Base-by-base conservation (phyloP, 1,140 invertebrate species). In the Aradophagus sp. region DNA sequence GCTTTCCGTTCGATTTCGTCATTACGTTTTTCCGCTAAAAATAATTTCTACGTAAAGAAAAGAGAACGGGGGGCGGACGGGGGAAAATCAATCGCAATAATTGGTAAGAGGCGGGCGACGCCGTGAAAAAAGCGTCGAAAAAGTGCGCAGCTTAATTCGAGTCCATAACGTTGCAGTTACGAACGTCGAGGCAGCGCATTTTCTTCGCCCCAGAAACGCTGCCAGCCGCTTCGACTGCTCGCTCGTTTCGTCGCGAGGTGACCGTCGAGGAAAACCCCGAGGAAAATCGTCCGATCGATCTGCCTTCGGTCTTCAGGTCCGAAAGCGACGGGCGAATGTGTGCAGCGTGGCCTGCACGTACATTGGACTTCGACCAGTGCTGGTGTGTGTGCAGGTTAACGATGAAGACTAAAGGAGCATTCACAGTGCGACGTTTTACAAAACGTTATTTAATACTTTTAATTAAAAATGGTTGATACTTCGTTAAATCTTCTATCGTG, bases 251-350 rank as follows among this genome's bases (percentile, higher is more conserved):
- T 71, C 73, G 73, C 68, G 68, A 76, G 80, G 78, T 82, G 81
- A 80, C 78, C 81, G 77, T 77, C 75, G 78, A 78, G 79, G 83
- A 83, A 84, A 84, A 84, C 76, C 81, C 78, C 77, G 82, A 82
- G 84, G 83, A 85, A 86, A 86, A 86, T 84, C 80, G 78, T 76
- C 77, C 83, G 83, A 86, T 85, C 83, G 84, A 85, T 85, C 82
- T 85, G 77, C 78, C 79, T 81, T 84, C 81, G 79, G 80, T 83
- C 80, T 81, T 81, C 80, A 80, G 77, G 80, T 81, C 78, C 81
- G 80, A 81, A 80, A 81, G 76, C 67, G 77, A 78, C 65, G 73
- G 62, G 63, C 55, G 73, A 71, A 67, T 44, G 68, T 67, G 61
- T 65, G 65, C 65, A 55, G 59, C 55, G 69, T 69, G 66, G 61